Percentiles rank a stretch among this genome's conserved stretches.
These are phyloP conservation scores for Seladonia tumulorum DNA, from an alignment of 2,888 invertebrate species.

Conservation along the genomic window DNA sequence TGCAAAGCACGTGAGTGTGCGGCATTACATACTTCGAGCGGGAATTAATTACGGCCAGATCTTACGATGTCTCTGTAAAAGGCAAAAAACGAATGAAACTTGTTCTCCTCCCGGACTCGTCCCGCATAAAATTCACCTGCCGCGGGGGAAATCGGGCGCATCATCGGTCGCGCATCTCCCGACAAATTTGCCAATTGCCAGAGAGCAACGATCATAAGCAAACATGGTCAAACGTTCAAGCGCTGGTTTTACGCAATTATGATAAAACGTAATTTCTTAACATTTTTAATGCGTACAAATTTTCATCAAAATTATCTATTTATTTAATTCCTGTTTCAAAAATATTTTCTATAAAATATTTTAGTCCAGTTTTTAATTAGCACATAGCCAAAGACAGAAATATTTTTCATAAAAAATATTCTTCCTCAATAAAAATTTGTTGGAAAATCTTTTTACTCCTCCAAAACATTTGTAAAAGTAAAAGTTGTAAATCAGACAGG, in stretches of 20 bases:
- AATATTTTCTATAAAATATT: not conserved
- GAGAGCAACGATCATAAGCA: not conserved
- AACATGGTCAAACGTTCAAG: not conserved
- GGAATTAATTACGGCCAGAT: constrained; percentile 33
- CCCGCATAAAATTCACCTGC: constrained; percentile 14
- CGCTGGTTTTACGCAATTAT: too few species aligned
- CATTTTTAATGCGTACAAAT: too few species aligned
- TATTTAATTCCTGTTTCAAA: too few species aligned
- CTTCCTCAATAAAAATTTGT: not conserved
- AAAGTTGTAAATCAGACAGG: not conserved
- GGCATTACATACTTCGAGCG: constrained; percentile 36
- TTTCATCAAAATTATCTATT: too few species aligned
- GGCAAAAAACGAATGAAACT: constrained; percentile 19
- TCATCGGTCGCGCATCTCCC: not conserved
- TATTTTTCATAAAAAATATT: not conserved
- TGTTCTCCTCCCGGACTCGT: constrained; percentile 4
- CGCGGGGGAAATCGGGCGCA: not conserved
- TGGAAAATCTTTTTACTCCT: not conserved
- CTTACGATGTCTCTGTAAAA: constrained; percentile 46
- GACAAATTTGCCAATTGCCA: not conserved
- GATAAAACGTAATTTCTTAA: too few species aligned
- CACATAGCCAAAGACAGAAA: not conserved
- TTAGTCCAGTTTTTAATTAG: too few species aligned
- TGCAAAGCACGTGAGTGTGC: constrained; percentile 45
- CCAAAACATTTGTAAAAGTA: not conserved